Percentiles rank a stretch among this genome's conserved stretches.
phyloP scores from a whole-genome alignment of 2,113 vertebrate genomes.

The Atractosteus spatula region DNA sequence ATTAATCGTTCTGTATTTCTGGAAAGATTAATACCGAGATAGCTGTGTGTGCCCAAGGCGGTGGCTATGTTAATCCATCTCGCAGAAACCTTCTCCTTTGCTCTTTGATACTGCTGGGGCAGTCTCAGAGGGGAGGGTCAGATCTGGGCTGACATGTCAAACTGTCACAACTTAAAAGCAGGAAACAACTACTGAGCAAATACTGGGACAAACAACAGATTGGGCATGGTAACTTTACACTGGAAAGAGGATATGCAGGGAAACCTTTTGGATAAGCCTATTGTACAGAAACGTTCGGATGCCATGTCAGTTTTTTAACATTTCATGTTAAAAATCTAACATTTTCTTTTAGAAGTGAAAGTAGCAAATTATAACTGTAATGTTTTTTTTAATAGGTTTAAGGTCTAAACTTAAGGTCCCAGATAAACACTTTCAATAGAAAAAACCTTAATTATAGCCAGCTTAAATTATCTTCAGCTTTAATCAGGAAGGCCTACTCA shows the following conservation, averaged over 20 bases:
- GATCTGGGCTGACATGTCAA: conserved; percentile 54
- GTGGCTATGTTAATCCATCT: conserved; percentile 53
- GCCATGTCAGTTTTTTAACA: too few species aligned
- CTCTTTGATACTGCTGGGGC: too few species aligned
- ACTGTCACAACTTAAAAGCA: conserved; percentile 45
- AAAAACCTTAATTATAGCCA: too few species aligned
- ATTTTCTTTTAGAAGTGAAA: too few species aligned
- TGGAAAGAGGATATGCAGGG: background rate
- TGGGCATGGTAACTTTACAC: background rate
- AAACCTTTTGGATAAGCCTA: background rate
- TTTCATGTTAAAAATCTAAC: too few species aligned
- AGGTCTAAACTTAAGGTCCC: too few species aligned
- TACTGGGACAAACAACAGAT: background rate
- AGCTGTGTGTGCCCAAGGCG: conserved; percentile 60
- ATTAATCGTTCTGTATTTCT: conserved; percentile 60
- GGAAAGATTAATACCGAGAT: conserved; percentile 61
- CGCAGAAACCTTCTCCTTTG: conserved; percentile 44
- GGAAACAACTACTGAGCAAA: conserved; percentile 45
- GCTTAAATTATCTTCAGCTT: too few species aligned
- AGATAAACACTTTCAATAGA: too few species aligned
- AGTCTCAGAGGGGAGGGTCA: background rate
- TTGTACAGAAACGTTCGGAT: background rate
- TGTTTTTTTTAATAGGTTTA: too few species aligned
- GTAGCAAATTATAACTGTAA: too few species aligned
- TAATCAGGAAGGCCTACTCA: too few species aligned